phyloP scores from a whole-genome alignment of 2,888 invertebrate genomes.

The Smittia sp. region DNA sequence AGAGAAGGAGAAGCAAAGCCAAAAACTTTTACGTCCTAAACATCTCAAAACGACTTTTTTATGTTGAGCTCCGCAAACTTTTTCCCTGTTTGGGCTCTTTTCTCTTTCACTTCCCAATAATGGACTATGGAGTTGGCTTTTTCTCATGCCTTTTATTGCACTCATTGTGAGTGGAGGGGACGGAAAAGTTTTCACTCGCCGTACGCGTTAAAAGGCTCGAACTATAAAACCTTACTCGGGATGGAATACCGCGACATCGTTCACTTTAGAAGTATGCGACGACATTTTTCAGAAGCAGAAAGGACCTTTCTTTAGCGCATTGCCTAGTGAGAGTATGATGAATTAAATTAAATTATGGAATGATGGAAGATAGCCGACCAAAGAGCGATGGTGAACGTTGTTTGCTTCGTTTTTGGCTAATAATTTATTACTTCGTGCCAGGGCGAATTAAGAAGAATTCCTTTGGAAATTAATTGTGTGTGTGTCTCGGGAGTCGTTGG shows the following conservation, averaged over 20 bases:
- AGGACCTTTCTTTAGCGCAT: no score
- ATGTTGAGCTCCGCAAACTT: neutral
- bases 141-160: no score
- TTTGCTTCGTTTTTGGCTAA: neutral
- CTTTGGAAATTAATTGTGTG: constrained; percentile 4
- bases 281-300: no score
- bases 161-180: no score
- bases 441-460: neutral
- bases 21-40: neutral
- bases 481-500: neutral
- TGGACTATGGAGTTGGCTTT: no score
- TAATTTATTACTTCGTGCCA: constrained; percentile 23
- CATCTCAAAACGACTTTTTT: constrained; percentile 3
- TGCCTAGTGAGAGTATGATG: constrained; percentile 3
- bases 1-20: neutral
- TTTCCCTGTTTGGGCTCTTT: no score
- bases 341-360: neutral
- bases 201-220: no score
- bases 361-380: neutral
- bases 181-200: no score
- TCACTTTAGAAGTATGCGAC: no score
- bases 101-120: no score
- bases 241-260: no score
- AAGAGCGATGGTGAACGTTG: neutral
- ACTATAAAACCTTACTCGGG: no score